Conservation (phyloP, 2,888 invertebrate genomes). For the Drosophila longiperda region DNA sequence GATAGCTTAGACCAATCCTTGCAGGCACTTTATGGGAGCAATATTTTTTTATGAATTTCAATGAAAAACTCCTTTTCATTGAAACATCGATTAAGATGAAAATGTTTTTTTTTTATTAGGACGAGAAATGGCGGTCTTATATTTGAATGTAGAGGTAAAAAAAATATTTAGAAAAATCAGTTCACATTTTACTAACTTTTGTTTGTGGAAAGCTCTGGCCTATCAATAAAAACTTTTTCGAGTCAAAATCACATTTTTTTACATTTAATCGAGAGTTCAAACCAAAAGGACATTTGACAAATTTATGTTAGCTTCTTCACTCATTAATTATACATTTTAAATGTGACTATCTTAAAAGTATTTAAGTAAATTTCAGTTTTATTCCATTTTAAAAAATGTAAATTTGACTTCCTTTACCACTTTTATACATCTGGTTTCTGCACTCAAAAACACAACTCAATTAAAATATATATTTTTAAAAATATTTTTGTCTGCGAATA, state of each 20-base stretch:
- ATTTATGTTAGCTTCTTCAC: not conserved
- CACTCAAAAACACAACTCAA: not conserved
- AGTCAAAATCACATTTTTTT: not conserved
- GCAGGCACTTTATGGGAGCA: not conserved
- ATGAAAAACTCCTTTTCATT: too few relatives aligned
- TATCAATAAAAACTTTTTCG: not conserved
- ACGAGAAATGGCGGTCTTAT: rapidly evolving
- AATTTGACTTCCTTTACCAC: not conserved
- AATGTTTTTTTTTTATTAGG: too few relatives aligned
- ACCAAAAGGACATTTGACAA: not conserved
- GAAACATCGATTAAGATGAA: too few relatives aligned
- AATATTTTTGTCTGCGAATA: not conserved
- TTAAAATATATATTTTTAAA: not conserved
- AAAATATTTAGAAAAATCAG: not conserved
- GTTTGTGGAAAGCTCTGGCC: not conserved
- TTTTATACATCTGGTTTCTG: not conserved
- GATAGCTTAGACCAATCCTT: not conserved
- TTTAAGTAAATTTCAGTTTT: not conserved
- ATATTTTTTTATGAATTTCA: too few relatives aligned
- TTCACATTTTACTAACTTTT: not conserved
- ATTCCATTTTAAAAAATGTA: not conserved
- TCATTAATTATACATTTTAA: not conserved
- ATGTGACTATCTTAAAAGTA: not conserved
- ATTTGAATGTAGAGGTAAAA: not conserved
- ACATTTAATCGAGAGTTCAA: not conserved